Evolutionary conservation across 2,113 vertebrate species (phyloP).

Genomic region (Phyllopteryx taeniolatus): DNA sequence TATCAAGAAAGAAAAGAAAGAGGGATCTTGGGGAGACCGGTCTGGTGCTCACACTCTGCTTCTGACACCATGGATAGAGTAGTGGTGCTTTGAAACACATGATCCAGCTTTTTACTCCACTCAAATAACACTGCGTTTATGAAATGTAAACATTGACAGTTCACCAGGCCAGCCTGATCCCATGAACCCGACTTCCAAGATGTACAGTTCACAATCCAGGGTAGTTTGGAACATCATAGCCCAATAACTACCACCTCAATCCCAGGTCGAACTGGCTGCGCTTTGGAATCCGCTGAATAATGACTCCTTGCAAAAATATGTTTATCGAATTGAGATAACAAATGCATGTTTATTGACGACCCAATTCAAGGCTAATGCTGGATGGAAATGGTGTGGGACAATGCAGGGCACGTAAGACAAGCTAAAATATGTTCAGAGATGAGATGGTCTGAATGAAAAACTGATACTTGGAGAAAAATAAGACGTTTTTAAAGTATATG

Average conservation of each 20-base stretch:
- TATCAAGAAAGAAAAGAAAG: slow-evolving; percentile 33
- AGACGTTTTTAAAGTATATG: no score
- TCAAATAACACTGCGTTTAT: slow-evolving; percentile 71
- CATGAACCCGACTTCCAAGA: slow-evolving; percentile 57
- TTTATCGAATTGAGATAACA: not conserved
- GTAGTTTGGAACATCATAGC: slow-evolving; percentile 27
- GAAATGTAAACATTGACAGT: slow-evolving; percentile 74
- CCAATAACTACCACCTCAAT: slow-evolving; percentile 39
- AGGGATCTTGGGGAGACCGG: slow-evolving; percentile 11
- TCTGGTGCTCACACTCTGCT: slow-evolving; percentile 23
- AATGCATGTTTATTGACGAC: not conserved
- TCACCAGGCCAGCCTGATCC: slow-evolving; percentile 62
- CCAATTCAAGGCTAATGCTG: not conserved
- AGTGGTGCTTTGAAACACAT: slow-evolving; percentile 54
- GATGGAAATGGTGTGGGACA: not conserved
- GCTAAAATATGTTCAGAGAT: not conserved
- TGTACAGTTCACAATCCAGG: slow-evolving; percentile 36
- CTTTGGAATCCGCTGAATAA: not conserved
- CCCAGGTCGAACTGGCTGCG: not conserved
- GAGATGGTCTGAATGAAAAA: not conserved
- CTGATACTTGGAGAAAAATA: not conserved
- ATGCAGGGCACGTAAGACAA: not conserved
- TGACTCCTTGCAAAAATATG: not conserved
- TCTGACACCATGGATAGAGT: slow-evolving; percentile 33
- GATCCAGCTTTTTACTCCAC: slow-evolving; percentile 50